A percentile compares a stretch with the other conserved stretches of the same genome.
Conservation (phyloP, 2,888 invertebrate species). For the Acleris emargana region DNA sequence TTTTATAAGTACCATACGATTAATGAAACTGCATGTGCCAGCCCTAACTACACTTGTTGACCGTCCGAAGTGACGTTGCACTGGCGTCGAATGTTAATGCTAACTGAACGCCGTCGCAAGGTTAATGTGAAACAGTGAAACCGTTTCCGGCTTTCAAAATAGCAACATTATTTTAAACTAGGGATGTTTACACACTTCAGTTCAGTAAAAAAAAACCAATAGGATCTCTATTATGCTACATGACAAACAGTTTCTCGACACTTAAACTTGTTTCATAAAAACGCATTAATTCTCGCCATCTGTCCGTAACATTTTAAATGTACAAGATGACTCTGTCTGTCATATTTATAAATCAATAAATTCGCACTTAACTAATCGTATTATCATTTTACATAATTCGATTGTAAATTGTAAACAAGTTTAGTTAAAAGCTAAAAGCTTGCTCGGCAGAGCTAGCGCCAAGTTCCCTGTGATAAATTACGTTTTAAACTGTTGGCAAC, state of each 20-base stretch:
- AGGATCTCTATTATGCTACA: too few species aligned
- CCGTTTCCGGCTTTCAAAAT: not conserved
- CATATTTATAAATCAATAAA: constrained; percentile 9
- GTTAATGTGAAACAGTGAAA: constrained; percentile 69
- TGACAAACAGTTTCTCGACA: too few species aligned
- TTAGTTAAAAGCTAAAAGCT: constrained; percentile 61
- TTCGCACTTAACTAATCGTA: constrained; percentile 8
- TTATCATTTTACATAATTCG: constrained; percentile 25
- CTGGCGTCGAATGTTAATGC: constrained; percentile 63
- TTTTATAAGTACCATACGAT: not conserved
- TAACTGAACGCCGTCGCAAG: constrained; percentile 63
- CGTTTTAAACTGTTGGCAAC: constrained; percentile 77
- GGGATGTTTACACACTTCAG: too few species aligned
- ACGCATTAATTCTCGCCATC: too few species aligned
- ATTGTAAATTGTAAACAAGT: constrained; percentile 27
- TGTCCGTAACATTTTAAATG: too few species aligned
- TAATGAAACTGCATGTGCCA: constrained; percentile 34
- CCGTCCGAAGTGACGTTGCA: constrained; percentile 51
- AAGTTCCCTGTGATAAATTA: constrained; percentile 69
- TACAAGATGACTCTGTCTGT: not conserved
- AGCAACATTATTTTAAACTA: too few species aligned
- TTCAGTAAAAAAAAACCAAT: too few species aligned
- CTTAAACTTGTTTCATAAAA: too few species aligned
- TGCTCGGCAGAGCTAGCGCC: constrained; percentile 64
- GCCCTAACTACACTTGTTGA: constrained; percentile 58